A percentile compares a stretch with the other conserved stretches of the same genome.
phyloP scores from a whole-genome alignment of 2,888 invertebrate species.

The Plebejus anna region DNA sequence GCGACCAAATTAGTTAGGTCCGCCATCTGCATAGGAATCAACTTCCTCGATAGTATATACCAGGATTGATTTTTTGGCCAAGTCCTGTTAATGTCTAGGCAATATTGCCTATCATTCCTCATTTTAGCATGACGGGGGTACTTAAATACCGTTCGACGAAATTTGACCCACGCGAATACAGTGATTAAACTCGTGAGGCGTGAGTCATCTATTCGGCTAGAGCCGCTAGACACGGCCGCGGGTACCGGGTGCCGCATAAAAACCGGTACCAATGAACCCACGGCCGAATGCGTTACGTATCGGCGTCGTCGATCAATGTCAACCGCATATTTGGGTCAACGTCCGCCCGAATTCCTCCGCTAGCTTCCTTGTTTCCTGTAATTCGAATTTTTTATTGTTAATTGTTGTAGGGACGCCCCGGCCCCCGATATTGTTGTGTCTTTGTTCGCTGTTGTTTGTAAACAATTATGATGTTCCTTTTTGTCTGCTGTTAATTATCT shows the following conservation, averaged over 20 bases:
- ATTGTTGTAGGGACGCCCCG: slow-evolving; percentile 24
- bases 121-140: not conserved
- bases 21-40: no score
- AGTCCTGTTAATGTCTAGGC: not conserved
- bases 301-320: slow-evolving; percentile 77
- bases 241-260: slow-evolving; percentile 47
- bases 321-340: slow-evolving; percentile 77
- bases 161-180: not conserved
- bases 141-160: not conserved
- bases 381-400: slow-evolving; percentile 46
- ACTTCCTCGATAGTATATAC: no score
- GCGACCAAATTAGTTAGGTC: no score
- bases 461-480: not conserved
- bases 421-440: not conserved
- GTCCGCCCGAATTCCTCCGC: slow-evolving; percentile 72
- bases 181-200: slow-evolving; percentile 29
- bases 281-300: slow-evolving; percentile 65
- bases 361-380: slow-evolving; percentile 62
- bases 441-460: not conserved
- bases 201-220: slow-evolving; percentile 50
- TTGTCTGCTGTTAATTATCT: not conserved
- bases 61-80: not conserved
- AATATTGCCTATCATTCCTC: not conserved
- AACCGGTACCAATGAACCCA: slow-evolving; percentile 67
- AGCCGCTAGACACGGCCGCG: slow-evolving; percentile 48